phyloP scores from a whole-genome alignment of 2,888 invertebrate genomes.

The Pristionchus exspectatus region DNA sequence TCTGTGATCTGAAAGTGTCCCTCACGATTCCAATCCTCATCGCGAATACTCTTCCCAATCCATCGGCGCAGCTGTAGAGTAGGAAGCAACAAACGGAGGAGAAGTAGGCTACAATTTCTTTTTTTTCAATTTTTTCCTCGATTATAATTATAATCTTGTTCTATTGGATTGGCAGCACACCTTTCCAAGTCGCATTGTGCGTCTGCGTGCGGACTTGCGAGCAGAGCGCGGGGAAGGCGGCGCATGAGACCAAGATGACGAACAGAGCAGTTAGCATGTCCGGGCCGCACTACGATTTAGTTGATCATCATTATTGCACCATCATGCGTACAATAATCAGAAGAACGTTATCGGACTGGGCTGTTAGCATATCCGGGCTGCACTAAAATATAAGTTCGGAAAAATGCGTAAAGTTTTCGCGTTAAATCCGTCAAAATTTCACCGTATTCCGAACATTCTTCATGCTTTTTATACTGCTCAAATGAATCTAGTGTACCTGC shows the following conservation, averaged over 20 bases:
- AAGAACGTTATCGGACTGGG: neutral
- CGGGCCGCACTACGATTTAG: neutral
- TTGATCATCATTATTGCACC: neutral
- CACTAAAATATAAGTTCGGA: too few relatives aligned
- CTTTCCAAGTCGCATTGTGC: slow-evolving; percentile 64
- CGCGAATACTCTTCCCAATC: slow-evolving; percentile 62
- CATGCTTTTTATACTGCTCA: too few relatives aligned
- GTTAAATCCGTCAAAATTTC: too few relatives aligned
- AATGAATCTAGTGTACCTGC: too few relatives aligned
- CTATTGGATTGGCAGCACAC: slow-evolving; percentile 55
- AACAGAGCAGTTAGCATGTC: slow-evolving; percentile 41
- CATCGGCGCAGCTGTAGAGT: slow-evolving; percentile 66
- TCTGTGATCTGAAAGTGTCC: too few relatives aligned
- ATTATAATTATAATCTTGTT: too few relatives aligned
- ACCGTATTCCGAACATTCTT: too few relatives aligned
- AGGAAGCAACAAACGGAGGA: slow-evolving; percentile 67
- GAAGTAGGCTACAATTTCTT: slow-evolving; percentile 64
- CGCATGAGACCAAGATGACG: slow-evolving; percentile 62
- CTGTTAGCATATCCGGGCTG: neutral
- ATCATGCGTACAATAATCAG: neutral
- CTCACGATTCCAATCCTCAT: slow-evolving; percentile 60
- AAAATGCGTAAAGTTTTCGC: too few relatives aligned
- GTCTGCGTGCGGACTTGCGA: slow-evolving; percentile 64
- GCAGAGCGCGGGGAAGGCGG: slow-evolving; percentile 66
- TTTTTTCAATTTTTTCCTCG: too few relatives aligned